Conservation (phyloP, 2,797 vertebrate species). For the Phoeniculus purpureus region DNA sequence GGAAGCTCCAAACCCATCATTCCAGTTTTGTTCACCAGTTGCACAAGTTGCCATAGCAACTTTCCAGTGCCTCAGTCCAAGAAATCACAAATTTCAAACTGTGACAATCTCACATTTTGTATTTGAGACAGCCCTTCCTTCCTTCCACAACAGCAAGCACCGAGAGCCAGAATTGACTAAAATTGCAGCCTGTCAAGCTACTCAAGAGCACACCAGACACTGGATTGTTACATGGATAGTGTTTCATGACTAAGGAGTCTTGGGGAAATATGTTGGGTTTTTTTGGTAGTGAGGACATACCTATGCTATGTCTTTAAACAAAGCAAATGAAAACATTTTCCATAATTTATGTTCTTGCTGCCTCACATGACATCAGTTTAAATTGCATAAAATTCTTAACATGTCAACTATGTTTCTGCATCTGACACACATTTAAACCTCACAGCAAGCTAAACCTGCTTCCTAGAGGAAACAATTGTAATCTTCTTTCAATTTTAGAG, state of each 20-base stretch:
- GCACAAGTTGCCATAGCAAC: no score
- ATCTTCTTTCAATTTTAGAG: background rate
- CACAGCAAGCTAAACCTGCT: background rate
- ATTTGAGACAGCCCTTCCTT: constrained; percentile 14
- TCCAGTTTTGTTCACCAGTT: no score
- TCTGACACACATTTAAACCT: background rate
- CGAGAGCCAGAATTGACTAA: constrained; percentile 23
- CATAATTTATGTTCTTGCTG: background rate
- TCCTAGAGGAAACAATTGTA: background rate
- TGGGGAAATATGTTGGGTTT: background rate
- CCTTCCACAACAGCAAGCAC: background rate
- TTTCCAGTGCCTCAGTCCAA: no score
- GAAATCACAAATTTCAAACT: no score
- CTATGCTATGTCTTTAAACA: background rate
- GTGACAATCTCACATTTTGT: background rate
- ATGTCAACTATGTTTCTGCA: background rate
- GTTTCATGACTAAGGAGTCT: background rate
- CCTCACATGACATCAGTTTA: background rate
- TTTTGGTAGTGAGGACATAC: background rate
- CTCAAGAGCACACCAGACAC: background rate
- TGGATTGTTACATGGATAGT: background rate
- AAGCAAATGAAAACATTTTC: background rate
- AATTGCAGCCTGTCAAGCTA: constrained; percentile 19
- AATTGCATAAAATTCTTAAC: background rate
- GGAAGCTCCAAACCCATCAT: no score